Percentiles rank a stretch among this genome's conserved stretches.
These are phyloP conservation scores for Dyspetes luteomarginatus DNA, from an alignment of 2,888 invertebrate genomes.

Conservation along the genomic window DNA sequence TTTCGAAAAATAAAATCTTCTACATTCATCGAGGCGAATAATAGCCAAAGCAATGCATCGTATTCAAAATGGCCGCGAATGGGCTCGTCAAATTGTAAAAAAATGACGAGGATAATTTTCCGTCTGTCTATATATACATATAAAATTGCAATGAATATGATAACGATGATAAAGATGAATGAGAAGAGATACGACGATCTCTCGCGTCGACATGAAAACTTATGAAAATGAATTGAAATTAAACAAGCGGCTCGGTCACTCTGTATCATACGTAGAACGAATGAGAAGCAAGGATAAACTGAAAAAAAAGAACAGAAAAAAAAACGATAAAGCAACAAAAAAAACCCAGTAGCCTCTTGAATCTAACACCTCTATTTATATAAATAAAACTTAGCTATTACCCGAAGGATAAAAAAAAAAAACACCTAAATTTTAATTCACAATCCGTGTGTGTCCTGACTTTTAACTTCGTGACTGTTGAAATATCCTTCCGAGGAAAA, in stretches of 20 bases:
- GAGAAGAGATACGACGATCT: conserved; percentile 20
- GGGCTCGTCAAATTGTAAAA: neutral
- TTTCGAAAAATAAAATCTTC: too few relatives aligned
- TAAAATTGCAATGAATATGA: neutral
- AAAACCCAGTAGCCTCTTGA: conserved; percentile 77
- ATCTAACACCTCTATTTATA: conserved; percentile 82
- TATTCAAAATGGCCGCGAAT: too few relatives aligned
- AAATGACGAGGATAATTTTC: neutral
- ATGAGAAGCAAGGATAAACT: conserved; percentile 43
- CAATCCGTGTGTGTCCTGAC: conserved; percentile 74
- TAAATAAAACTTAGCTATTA: conserved; percentile 80
- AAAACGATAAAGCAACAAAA: conserved; percentile 62
- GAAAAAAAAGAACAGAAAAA: conserved; percentile 25
- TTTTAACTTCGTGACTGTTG: conserved; percentile 70
- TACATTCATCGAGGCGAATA: too few relatives aligned
- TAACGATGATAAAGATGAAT: neutral
- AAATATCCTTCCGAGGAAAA: conserved; percentile 65
- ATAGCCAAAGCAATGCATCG: too few relatives aligned
- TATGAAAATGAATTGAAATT: conserved; percentile 6
- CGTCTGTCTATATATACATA: neutral
- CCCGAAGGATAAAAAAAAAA: conserved; percentile 63
- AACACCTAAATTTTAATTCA: conserved; percentile 79
- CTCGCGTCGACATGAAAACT: conserved; percentile 50
- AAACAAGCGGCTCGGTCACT: conserved; percentile 62
- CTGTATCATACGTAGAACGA: conserved; percentile 57